Conservation (phyloP, 2,888 invertebrate species). For the Oasisia sp. region DNA sequence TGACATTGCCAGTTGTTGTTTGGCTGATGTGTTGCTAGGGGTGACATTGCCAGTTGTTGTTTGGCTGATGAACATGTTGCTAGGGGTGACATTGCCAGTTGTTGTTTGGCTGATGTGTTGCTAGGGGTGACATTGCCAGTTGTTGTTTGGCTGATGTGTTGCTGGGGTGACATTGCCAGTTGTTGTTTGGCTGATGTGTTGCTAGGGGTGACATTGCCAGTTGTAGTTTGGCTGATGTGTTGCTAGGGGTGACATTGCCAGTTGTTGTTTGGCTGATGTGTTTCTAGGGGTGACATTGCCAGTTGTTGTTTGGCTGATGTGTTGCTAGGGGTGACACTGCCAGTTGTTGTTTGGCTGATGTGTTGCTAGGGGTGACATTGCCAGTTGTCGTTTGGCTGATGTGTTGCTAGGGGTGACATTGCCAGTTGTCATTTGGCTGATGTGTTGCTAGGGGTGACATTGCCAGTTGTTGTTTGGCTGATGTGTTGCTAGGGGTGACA, state of each 20-base stretch:
- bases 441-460: no score
- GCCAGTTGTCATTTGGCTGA: neutral
- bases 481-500: neutral
- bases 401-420: no score
- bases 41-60: no score
- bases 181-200: neutral
- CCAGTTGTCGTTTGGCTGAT: neutral
- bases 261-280: no score
- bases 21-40: no score
- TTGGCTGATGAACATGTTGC: neutral
- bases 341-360: neutral
- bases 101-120: no score
- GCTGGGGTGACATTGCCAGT: no score
- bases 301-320: neutral
- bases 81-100: neutral
- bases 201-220: neutral
- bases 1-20: neutral
- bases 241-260: conserved; percentile 66
- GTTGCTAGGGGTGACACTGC: no score
- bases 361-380: neutral
- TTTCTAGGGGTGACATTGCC: no score
- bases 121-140: neutral
- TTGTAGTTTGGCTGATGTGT: no score
- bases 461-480: no score
- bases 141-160: no score